These are phyloP conservation scores for Caenorhabditis latens DNA, from an alignment of 1,140 invertebrate genomes.

Conservation along the genomic window DNA sequence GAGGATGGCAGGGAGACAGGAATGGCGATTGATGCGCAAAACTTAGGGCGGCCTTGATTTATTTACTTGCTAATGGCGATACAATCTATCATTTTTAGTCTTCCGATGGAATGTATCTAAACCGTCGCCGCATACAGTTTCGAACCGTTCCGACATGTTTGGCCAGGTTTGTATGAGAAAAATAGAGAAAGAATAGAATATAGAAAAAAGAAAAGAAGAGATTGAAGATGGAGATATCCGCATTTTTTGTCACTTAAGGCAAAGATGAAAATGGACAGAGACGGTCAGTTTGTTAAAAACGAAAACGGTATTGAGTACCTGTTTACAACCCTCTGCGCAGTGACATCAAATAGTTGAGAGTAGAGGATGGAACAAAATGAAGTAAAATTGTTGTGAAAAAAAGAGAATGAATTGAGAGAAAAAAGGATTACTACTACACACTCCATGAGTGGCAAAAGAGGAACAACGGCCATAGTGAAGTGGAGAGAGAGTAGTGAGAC, in stretches of 20 bases:
- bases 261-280: too few relatives aligned
- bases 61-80: slow-evolving; percentile 33
- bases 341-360: neutral
- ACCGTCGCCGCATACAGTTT: neutral
- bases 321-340: slow-evolving; percentile 9
- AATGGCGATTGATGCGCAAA: neutral
- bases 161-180: too few relatives aligned
- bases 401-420: slow-evolving; percentile 36
- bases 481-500: neutral
- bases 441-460: neutral
- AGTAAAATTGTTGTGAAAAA: neutral
- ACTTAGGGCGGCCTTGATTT: slow-evolving; percentile 18
- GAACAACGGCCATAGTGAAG: neutral
- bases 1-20: neutral
- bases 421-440: slow-evolving; percentile 36
- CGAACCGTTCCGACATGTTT: slow-evolving; percentile 3
- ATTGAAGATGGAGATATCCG: neutral
- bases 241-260: neutral
- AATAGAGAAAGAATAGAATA: neutral
- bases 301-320: slow-evolving; percentile 25
- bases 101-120: neutral
- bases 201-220: neutral
- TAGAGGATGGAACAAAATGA: neutral
- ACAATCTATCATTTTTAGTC: slow-evolving; percentile 25
- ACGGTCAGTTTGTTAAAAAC: too few relatives aligned